Conservation (phyloP, 1,140 invertebrate genomes). For the Nasonia longicornis region DNA sequence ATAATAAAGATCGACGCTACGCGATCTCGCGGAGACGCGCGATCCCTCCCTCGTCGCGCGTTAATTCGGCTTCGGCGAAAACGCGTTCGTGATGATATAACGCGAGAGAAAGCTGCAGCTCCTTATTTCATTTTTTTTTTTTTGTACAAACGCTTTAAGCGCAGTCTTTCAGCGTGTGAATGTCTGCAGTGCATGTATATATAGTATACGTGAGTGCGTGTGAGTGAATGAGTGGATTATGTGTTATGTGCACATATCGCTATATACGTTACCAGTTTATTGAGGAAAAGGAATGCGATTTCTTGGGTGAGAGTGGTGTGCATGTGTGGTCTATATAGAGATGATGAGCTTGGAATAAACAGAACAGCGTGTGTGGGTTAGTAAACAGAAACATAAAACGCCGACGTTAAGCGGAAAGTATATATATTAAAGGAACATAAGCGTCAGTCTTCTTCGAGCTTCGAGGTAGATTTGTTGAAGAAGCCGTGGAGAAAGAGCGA, state of each 20-base stretch:
- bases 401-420: neutral
- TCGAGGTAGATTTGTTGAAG: neutral
- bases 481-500: neutral
- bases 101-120: neutral
- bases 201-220: neutral
- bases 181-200: neutral
- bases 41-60: neutral
- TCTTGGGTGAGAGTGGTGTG: neutral
- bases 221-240: neutral
- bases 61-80: neutral
- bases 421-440: neutral
- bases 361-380: conserved; percentile 9
- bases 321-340: neutral
- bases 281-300: neutral
- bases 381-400: conserved; percentile 34
- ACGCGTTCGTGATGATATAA: neutral
- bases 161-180: neutral
- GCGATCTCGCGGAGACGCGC: neutral
- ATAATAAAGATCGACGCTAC: conserved; percentile 16
- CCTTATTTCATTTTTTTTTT: neutral
- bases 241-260: neutral
- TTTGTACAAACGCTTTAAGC: neutral
- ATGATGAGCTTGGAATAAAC: neutral
- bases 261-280: neutral
- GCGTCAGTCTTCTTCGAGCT: neutral